These are phyloP conservation scores for Apolygus lucorum DNA, from an alignment of 1,140 invertebrate genomes.

Conservation along the genomic window DNA sequence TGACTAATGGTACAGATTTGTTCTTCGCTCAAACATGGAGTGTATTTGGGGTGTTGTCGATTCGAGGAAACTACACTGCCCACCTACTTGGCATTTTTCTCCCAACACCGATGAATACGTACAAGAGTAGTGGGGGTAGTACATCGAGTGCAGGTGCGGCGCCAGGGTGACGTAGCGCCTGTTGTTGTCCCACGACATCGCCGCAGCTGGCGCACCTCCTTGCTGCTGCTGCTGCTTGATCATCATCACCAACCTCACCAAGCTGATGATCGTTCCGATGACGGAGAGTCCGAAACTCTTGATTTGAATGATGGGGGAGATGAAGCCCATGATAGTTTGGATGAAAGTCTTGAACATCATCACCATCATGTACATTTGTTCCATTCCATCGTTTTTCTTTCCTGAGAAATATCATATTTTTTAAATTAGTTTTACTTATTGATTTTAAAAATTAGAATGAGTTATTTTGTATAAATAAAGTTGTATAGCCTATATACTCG, in stretches of 20 bases:
- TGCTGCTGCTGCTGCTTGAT: background rate
- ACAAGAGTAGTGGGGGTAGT: background rate
- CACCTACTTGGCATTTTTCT: too few relatives aligned
- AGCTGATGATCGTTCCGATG: conserved; percentile 16
- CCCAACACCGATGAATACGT: too few relatives aligned
- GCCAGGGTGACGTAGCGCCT: background rate
- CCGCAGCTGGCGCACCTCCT: background rate
- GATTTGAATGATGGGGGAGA: conserved; percentile 24
- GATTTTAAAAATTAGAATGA: too few relatives aligned
- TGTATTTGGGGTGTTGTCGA: too few relatives aligned
- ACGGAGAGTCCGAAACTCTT: conserved; percentile 23
- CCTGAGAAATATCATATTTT: too few relatives aligned
- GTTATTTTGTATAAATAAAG: too few relatives aligned
- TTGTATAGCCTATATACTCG: too few relatives aligned
- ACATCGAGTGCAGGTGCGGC: background rate
- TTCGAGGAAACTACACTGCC: too few relatives aligned
- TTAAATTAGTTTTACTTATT: too few relatives aligned
- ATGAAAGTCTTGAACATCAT: conserved; percentile 23
- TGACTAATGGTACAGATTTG: too few relatives aligned
- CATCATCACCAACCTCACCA: conserved; percentile 21
- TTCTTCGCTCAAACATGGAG: too few relatives aligned
- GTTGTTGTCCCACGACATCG: background rate
- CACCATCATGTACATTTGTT: conserved; percentile 8
- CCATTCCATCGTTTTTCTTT: conserved; percentile 14
- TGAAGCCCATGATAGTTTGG: background rate